Evolutionary conservation across 2,797 vertebrate genomes (phyloP), one percentile per base, ranked within the genome.

Genomic region (Erpetoichthys calabaricus): DNA sequence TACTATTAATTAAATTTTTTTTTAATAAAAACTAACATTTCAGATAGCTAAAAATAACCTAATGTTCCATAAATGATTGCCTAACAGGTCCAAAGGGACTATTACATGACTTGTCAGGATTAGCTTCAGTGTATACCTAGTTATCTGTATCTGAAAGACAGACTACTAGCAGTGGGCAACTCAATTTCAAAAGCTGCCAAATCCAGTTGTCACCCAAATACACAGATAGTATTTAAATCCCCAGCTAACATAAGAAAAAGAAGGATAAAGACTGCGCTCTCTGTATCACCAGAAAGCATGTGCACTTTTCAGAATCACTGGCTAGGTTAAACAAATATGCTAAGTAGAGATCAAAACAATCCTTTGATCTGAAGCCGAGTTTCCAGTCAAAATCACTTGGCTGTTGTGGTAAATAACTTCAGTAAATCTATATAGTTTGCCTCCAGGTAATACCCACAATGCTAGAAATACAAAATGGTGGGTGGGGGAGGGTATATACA

Each of bases 141-240:
- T 86, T 86, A 85, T 88, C 84, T 87, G 86, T 87, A 82, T 76
- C 71, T 57, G 78, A 84, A 81, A 84, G 85, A 85, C 84, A 86
- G 83, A 77, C 84, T 84, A 81, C 82, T 73, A 83, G 84, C 81
- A 86, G 81, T 87, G 84, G 84, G 86, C 82, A 87, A 88, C 82
- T 88, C 84, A 73, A 86, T 84, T 86, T 86, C 82, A 84, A 88
- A 86, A 86, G 85, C 86, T 87, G 85, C 83, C 81, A 88, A 88
- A 88, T 88, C 86, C 86, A 88, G 86, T 87, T 88, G 86, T 88
- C 86, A 86, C 82, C 83, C 83, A 88, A 88, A 88, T 86, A 86
- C 86, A 86, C 85, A 85, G 47, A 3, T 86, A 88, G 83, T 87
- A 86, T 83, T 87, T 88, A 87, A 87, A 86, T 86, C 84, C 83